Evolutionary conservation across 2,113 vertebrate genomes (phyloP), one percentile per base, ranked within the genome.

Genomic region (Cyprinodon brontotheroides): DNA sequence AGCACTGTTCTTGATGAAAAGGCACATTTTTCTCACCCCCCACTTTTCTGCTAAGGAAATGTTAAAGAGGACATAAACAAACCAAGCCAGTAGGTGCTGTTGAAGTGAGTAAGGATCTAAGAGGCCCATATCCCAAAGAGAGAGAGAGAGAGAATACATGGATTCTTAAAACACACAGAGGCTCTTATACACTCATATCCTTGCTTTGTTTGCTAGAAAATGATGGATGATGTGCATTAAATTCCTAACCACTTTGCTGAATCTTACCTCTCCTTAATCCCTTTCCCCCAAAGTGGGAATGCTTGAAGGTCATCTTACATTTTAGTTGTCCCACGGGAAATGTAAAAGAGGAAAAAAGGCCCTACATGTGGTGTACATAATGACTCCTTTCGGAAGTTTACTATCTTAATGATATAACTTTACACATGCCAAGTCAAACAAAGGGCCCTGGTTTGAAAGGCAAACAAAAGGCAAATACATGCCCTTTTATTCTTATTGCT

Each of bases 171-270:
- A 75, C 61, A 80, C 36, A 72, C 60, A 69, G 41, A 60, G 14
- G 73, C 41, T 66, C 41, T 66, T 50, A 73, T 45, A 40, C 29
- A 50, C 71, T 66, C 77, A 71, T 74, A 78, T 87, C 84, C 69
- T 61, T 65, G 74, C 63, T 72, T 82, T 74, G 40, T 65, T 69
- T n/a, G 70, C 75, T 82, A 72, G 61, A 89, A 57, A 85, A 91
- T 91, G 89, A 92, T 92, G 85, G 90, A 92, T 88, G 79, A 71
- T 85, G 81, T 84, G 84, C 84, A 85, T 84, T 81, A 84, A 88
- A 92, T 89, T 81, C 83, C 78, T 76, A 66, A 80, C 62, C 81
- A 80, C 76, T 76, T 72, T 79, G 72, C 65, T 70, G 73, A 84
- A 86, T 77, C 76, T 77, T 78, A 64, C 73, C 75, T 89, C 87